Evolutionary conservation across 2,113 vertebrate species (phyloP), one percentile per base, ranked within the genome.

Genomic region (Nymphicus hollandicus): DNA sequence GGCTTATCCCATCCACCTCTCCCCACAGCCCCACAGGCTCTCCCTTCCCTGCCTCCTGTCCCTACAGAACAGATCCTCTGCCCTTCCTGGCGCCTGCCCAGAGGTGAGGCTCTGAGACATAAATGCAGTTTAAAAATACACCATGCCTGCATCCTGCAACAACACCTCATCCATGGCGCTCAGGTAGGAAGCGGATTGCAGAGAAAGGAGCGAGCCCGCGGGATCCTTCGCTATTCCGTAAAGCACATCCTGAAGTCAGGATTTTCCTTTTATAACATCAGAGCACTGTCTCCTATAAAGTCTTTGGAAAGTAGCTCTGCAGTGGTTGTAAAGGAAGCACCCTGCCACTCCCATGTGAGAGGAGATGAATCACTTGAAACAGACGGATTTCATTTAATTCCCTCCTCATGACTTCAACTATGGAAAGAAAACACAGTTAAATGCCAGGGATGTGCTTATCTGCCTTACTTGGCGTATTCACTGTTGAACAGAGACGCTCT

Each of bases 331-430:
- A 74, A 91, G 72, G 90, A 90, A 92, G 93, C 82, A 79, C 50
- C 55, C 90, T 68, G 92, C 92, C 95, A 83, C 92, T 96, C 95
- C 95, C 95, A 88, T 64, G 55, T 55, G 76, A 69, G 60, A 81
- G 56, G 61, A 80, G 89, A 93, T 96, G 89, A 97, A 97, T 96
- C 95, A 96, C 86, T 94, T 25, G 9, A 78, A 97, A 92, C 86
- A 92, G 90, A 96, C 0, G 41, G 88, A 94, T 94, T 92, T 93
- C 56, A 88, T 93, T 92, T 76, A 81, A 86, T 94, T 95, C 88
- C 52, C 90, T 93, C 64, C 69, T 50, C 17, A 18, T 88, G 84
- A 84, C 88, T 95, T 84, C 43, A 80, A 35, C 72, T 29, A 56
- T 11, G 86, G 90, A 60, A 93, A 68, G 65, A 79, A 92, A 96